Base-by-base conservation (phyloP, 2,888 invertebrate genomes). In the Scrobipalpa atriplicella region DNA sequence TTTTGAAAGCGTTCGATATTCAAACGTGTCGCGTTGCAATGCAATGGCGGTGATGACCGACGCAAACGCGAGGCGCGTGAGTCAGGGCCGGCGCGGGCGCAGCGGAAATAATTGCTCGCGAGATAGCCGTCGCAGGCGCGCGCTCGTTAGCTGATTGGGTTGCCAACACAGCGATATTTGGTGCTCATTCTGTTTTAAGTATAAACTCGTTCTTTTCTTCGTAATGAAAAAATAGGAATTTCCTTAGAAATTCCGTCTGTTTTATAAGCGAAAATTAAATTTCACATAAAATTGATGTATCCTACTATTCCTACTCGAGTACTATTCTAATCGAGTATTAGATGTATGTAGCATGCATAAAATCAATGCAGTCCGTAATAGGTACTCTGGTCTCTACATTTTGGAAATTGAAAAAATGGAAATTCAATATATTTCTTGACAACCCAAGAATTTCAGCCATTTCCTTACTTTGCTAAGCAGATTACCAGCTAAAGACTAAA, bases 51-150 rank as follows among this genome's bases (percentile, higher is more conserved):
- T 65, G 63, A 62, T 62, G 65, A 51, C 16, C 65, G 73, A 70
- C 75, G 73, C 71, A 72, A 29, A 5, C 29, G 29, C 29, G 75
- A 47, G 47, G 65, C 66, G 67, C 56, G 67, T 73, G 75, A 76
- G 75, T 75, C 74, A 74, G 73, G 71, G 73, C 29, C 66, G 74
- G 70, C 75, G 73, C 71, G 73, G 75, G 73, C 75, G 74, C 76
- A 78, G 75, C 84, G 85, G 85, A 84, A 84, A 83, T 82, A 84
- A 86, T 85, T 86, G 84, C 79, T 82, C 81, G 84, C 54, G 78
- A 82, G 82, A 85, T 85, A 85, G 85, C 83, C 80, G 83, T 84
- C 80, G 83, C 71, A 75, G 76, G 75, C 29, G 18, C 64, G 41
- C 56, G 58, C 29, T 51, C 51, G 41, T 29, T 51, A 56, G 39